Conservation (phyloP, 2,797 vertebrate genomes). For the Lacerta viridis region DNA sequence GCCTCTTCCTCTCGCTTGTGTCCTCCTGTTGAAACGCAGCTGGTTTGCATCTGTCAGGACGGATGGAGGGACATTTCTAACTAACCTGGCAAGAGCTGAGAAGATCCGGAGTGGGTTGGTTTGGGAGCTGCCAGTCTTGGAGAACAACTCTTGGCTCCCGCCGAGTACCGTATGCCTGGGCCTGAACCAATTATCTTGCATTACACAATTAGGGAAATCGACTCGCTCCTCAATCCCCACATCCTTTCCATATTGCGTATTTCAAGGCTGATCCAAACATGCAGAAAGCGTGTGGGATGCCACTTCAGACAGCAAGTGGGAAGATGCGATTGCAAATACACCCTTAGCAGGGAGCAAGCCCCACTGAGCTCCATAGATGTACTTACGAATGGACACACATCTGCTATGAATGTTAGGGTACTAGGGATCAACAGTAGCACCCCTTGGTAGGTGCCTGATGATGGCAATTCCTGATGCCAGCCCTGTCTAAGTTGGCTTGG, state of each 20-base stretch:
- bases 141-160: conserved; percentile 75
- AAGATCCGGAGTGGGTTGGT: conserved; percentile 74
- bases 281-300: neutral
- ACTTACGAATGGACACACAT: neutral
- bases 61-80: conserved; percentile 79
- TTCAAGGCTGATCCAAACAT: neutral
- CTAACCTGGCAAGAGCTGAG: conserved; percentile 76
- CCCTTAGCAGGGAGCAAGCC: too few species aligned
- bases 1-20: conserved; percentile 67
- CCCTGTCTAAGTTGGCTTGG: neutral
- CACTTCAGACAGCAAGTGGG: neutral
- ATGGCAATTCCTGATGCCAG: too few species aligned
- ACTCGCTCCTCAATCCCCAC: conserved; percentile 64
- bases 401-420: neutral
- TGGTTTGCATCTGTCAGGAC: conserved; percentile 77
- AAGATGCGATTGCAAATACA: neutral
- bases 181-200: conserved; percentile 77
- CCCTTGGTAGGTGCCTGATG: too few species aligned
- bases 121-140: conserved; percentile 77
- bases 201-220: conserved; percentile 60
- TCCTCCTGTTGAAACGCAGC: conserved; percentile 71
- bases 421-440: neutral
- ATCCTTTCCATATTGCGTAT: conserved; percentile 31
- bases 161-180: conserved; percentile 67
- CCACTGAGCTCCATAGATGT: neutral